phyloP scores from a whole-genome alignment of 2,113 vertebrate genomes.

The Lucifuga dentata region DNA sequence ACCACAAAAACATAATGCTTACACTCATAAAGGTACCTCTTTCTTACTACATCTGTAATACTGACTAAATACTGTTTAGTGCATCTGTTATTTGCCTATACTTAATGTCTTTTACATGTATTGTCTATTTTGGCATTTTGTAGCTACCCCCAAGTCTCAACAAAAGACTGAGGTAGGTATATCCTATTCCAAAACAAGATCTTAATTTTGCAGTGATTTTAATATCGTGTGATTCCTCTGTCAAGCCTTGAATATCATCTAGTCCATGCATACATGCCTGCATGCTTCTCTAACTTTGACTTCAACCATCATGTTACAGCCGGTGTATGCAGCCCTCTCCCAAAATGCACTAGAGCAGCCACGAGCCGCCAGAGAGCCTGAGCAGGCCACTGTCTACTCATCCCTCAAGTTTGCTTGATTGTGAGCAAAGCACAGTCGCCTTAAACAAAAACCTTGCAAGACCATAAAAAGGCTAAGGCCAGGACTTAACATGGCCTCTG shows the following conservation, averaged over 20 bases:
- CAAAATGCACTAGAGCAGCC: conserved; percentile 24
- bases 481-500: neutral
- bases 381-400: conserved; percentile 65
- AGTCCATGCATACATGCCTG: neutral
- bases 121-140: conserved; percentile 3
- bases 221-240: neutral
- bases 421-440: conserved; percentile 1
- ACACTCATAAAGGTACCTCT: conserved; percentile 34
- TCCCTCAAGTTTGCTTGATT: conserved; percentile 55
- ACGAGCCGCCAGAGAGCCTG: conserved; percentile 1
- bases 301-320: conserved; percentile 42
- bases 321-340: conserved; percentile 74
- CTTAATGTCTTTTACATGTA: neutral
- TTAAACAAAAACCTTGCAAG: too few relatives aligned
- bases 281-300: neutral
- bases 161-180: conserved; percentile 67
- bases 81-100: neutral
- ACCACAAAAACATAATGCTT: conserved; percentile 9
- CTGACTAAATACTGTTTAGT: neutral
- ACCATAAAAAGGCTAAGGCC: too few relatives aligned
- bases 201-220: neutral
- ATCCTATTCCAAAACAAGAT: neutral
- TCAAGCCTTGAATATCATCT: neutral
- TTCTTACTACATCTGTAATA: neutral
- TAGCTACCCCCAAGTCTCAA: conserved; percentile 27